These are phyloP conservation scores for Agonopterix alstromeriana DNA, from an alignment of 2,888 invertebrate species.

Conservation along the genomic window DNA sequence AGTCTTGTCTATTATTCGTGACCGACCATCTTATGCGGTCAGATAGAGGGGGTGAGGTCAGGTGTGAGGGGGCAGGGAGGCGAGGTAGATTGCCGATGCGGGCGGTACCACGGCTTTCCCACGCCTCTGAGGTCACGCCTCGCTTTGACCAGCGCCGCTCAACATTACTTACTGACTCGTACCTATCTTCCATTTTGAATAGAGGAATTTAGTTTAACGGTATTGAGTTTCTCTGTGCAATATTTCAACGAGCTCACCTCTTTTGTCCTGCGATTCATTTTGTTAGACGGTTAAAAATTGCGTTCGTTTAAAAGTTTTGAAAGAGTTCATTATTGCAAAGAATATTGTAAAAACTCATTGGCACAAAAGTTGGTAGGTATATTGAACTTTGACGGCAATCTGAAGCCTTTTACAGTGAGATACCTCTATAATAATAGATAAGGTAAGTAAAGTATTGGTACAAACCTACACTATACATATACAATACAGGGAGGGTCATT, in stretches of 20 bases:
- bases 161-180: constrained; percentile 27
- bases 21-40: constrained; percentile 34
- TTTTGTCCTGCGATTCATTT: too few species aligned
- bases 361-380: too few species aligned
- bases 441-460: too few species aligned
- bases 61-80: constrained; percentile 23
- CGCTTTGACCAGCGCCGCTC: constrained; percentile 63
- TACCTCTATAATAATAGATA: too few species aligned
- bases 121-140: constrained; percentile 73
- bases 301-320: too few species aligned
- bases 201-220: constrained; percentile 52
- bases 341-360: too few species aligned
- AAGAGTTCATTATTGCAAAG: too few species aligned
- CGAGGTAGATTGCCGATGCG: constrained; percentile 25
- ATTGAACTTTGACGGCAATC: too few species aligned
- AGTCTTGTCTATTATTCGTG: constrained; percentile 16
- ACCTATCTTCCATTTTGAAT: constrained; percentile 24
- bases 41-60: constrained; percentile 26
- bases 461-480: too few species aligned
- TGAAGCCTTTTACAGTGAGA: too few species aligned
- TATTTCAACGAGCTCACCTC: constrained; percentile 22
- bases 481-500: too few species aligned
- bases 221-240: constrained; percentile 43
- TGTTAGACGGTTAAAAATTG: too few species aligned
- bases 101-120: constrained; percentile 56